A percentile compares a stretch with the other conserved stretches of the same genome.
These are phyloP conservation scores for Chrysomela aeneicollis DNA, from an alignment of 2,888 invertebrate genomes.

Conservation along the genomic window DNA sequence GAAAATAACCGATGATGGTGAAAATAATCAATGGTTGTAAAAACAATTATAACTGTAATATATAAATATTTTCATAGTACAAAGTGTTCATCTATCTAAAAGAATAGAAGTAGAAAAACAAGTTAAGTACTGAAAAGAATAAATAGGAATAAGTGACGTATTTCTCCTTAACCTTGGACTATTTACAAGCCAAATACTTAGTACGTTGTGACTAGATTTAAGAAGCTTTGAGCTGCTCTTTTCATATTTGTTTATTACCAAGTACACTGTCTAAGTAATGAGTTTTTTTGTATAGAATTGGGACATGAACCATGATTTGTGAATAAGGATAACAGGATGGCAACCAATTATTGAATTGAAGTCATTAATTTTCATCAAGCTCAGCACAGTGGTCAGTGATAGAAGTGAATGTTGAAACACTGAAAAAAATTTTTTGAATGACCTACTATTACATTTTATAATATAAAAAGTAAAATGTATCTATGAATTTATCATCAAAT, in stretches of 20 bases:
- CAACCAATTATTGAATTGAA: too few species aligned
- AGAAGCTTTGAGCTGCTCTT: slow-evolving; percentile 14
- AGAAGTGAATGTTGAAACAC: too few species aligned
- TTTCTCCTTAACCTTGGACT: not conserved
- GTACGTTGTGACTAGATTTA: slow-evolving; percentile 20
- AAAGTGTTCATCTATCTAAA: slow-evolving; percentile 24
- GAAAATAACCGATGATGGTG: not conserved
- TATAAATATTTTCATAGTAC: not conserved
- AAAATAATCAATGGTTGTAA: not conserved
- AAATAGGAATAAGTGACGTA: slow-evolving; percentile 13
- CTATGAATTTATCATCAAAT: too few species aligned
- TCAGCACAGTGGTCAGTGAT: too few species aligned
- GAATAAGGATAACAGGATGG: too few species aligned
- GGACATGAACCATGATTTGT: slow-evolving; percentile 1
- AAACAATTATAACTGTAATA: slow-evolving; percentile 2
- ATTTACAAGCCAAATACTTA: slow-evolving; percentile 16
- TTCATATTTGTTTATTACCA: slow-evolving; percentile 9
- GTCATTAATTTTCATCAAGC: too few species aligned
- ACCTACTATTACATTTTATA: too few species aligned
- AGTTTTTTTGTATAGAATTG: not conserved
- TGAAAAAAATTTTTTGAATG: too few species aligned
- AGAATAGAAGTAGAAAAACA: slow-evolving; percentile 1
- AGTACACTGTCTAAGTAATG: slow-evolving; percentile 1
- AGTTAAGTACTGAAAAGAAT: slow-evolving; percentile 17
- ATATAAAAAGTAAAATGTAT: too few species aligned